These are phyloP conservation scores for Andinoacara biseriatus DNA, from an alignment of 2,113 vertebrate species.

Conservation along the genomic window DNA sequence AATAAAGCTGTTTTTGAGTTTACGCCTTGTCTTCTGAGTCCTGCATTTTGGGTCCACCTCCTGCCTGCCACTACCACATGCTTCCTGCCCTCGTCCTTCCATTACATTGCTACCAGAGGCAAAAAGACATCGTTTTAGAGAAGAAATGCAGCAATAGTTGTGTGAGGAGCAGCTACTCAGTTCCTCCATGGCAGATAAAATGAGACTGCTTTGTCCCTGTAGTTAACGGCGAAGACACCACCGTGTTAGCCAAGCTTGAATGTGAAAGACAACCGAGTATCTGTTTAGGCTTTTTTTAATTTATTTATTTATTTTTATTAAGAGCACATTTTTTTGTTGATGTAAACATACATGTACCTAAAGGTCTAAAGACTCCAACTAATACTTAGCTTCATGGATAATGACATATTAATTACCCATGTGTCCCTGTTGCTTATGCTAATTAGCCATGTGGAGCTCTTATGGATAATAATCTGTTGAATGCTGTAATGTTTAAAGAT, in stretches of 20 bases:
- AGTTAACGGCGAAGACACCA: not conserved
- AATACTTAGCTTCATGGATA: not conserved
- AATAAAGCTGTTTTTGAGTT: no score
- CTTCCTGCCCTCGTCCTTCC: not conserved
- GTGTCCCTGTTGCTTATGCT: not conserved
- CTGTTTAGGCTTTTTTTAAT: no score
- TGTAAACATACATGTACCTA: not conserved
- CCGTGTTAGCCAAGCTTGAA: not conserved
- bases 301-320: no score
- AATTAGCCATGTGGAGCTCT: conserved; percentile 1
- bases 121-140: not conserved
- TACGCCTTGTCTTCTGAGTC: no score
- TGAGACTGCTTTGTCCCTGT: accelerated
- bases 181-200: accelerated
- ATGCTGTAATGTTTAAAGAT: not conserved
- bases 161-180: not conserved
- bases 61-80: no score
- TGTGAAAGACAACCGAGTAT: no score
- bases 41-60: no score
- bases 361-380: not conserved
- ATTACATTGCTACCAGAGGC: accelerated
- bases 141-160: not conserved
- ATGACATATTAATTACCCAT: not conserved
- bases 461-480: not conserved
- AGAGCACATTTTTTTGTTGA: not conserved